Evolutionary conservation across 2,888 invertebrate species (phyloP), one percentile per base, ranked within the genome.

Genomic region (Malthinus seriepunctatus): DNA sequence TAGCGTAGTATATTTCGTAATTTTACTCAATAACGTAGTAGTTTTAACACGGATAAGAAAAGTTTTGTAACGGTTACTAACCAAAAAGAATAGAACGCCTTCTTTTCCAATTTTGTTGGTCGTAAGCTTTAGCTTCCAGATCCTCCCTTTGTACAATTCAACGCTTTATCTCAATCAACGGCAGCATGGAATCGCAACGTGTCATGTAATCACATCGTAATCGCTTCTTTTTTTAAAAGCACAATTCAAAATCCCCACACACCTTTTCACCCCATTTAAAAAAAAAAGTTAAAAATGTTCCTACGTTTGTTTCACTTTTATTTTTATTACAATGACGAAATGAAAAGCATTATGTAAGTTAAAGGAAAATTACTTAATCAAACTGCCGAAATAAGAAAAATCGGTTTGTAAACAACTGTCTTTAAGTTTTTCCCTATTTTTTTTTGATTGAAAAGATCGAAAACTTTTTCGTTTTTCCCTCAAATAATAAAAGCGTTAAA

Each of bases 161-260:
- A 15, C 44, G 49, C 39, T 58, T 58, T 54, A 53, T 58, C 58
- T 58, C 58, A 58, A 58, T 58, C 58, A 58, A 45, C 58, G 37
- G 49, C 33, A 49, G 58, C 53, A 54, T 42, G 48, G 46, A 58
- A 58, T 44, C 45, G 58, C 45, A 38, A 39, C 47, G 46, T 68
- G 63, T 55, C 37, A 44, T 55, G 55, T 49, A 44, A 55, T 48
- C 48, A 32, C 55, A 10, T 50, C 42, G 44, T 50, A 55, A 55
- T 55, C 49, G 49, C 44, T 34, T 38, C 49, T 50, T 52, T 46
- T 44, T 54, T 38, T 31, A 47, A 15, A 8, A 32, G 14, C 12
- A 46, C 46, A 31, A 32, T 46, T 46, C 46, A 32, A 31, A 32
- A 9, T 32, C 11, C 35, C 10, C 35, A 46, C 31, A 10, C 46